These are phyloP conservation scores for Euglossa dilemma DNA, from an alignment of 1,140 invertebrate genomes.

Conservation along the genomic window DNA sequence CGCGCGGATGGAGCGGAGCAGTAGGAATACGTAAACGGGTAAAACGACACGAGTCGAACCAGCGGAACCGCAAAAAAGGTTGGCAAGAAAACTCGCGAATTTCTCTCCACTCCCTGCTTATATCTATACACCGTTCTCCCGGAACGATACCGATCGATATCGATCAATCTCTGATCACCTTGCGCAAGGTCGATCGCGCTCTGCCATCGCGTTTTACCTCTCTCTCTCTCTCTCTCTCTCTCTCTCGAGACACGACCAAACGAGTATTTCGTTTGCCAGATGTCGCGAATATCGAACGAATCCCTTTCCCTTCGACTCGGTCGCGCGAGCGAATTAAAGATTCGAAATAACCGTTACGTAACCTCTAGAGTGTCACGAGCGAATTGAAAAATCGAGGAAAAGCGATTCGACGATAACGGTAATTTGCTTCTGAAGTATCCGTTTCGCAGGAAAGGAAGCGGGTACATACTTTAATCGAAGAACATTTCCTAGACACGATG, in stretches of 20 bases:
- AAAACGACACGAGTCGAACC: neutral
- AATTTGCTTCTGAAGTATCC: neutral
- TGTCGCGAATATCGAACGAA: neutral
- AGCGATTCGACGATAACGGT: no score
- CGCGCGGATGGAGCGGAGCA: neutral
- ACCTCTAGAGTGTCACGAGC: no score
- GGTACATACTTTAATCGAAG: neutral
- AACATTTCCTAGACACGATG: neutral
- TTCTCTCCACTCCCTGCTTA: constrained; percentile 33
- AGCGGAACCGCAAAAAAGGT: neutral
- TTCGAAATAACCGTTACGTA: no score
- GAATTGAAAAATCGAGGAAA: no score
- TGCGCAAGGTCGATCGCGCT: constrained; percentile 51
- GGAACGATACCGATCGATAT: neutral
- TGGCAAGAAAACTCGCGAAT: constrained; percentile 26
- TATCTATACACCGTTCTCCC: neutral
- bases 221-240: constrained; percentile 9
- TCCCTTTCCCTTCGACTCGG: no score
- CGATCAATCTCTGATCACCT: constrained; percentile 59
- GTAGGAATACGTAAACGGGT: neutral
- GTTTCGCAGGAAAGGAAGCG: no score
- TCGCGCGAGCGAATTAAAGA: no score
- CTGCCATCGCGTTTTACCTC: constrained; percentile 21
- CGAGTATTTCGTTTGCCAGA: neutral
- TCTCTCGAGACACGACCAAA: neutral